Base-by-base conservation (phyloP, 2,797 vertebrate species). In the Pterois miles region DNA sequence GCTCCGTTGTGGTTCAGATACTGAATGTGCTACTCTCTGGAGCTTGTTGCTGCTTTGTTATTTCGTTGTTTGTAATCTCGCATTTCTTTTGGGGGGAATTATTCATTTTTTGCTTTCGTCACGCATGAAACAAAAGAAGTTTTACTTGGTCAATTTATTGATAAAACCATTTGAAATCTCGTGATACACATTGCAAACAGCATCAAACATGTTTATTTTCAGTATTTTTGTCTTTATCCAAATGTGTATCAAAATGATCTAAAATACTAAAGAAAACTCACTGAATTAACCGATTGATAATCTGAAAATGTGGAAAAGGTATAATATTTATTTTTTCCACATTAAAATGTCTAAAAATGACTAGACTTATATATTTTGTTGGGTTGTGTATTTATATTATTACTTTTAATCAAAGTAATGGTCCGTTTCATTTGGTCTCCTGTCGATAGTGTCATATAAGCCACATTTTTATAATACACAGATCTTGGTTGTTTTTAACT, bases 321-420 rank as follows among this genome's bases (percentile, higher is more conserved):
- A 9, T 16, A 9, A 9, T 56, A 18, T 56, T 13, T 29, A 48
- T 20, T 0, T n/a, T 40, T 40, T 40, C 38, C 38, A 16, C 13
- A 16, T 40, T 16, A 40, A 40, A 40, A 3, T 40, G 38, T 40
- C 38, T 40, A 16, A 40, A 40, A 40, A 40, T 0, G 14, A 16
- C 38, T 40, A 1, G 38, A 40, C 38, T 40, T 1, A 0, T 40
- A 40, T 40, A 40, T 40, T 16, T 40, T 0, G 0, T 40, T 40
- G 14, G 16, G 38, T 40, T 40, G 14, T 40, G 0, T 40, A 3
- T 40, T 40, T 16, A 40, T 14, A 40, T 40, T 3, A 40, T n/a
- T n/a, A n/a, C n/a, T n/a, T n/a, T n/a, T n/a, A n/a, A n/a, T n/a
- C n/a, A n/a, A n/a, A n/a, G n/a, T n/a, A n/a, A n/a, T n/a, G n/a